Evolutionary conservation across 2,888 invertebrate genomes (phyloP).

Genomic region (Strigamia crassipes): DNA sequence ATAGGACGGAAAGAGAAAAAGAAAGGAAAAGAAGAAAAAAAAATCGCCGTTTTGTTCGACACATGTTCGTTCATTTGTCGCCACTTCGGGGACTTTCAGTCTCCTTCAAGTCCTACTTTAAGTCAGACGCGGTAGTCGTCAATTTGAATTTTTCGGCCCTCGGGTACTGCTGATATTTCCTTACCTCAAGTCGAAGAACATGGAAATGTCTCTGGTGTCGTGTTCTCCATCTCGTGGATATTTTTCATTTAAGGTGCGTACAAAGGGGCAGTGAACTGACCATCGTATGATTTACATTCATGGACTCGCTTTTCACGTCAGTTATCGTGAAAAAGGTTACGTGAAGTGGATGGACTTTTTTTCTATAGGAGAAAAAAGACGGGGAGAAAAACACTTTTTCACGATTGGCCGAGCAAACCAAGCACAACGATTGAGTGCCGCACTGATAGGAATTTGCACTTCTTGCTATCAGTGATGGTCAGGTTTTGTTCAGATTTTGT

Average conservation of each 20-base stretch:
- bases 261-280: conserved; percentile 28
- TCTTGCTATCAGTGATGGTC: too few species aligned
- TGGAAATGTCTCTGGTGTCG: conserved; percentile 2
- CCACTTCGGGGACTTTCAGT: conserved; percentile 30
- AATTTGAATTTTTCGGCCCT: conserved; percentile 29
- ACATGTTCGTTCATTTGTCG: conserved; percentile 40
- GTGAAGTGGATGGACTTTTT: background rate
- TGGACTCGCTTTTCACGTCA: conserved; percentile 20
- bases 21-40: conserved; percentile 3
- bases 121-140: background rate
- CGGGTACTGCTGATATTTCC: conserved; percentile 21
- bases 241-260: conserved; percentile 31
- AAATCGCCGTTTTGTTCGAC: conserved; percentile 22
- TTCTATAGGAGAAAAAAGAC: too few species aligned
- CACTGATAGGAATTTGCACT: too few species aligned
- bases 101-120: background rate
- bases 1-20: background rate
- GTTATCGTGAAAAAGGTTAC: background rate
- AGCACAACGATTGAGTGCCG: too few species aligned
- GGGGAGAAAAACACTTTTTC: too few species aligned
- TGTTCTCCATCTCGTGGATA: conserved; percentile 15
- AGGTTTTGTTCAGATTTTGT: too few species aligned
- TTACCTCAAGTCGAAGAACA: background rate
- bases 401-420: too few species aligned
- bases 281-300: conserved; percentile 5